phyloP scores from a whole-genome alignment of 2,113 vertebrate genomes.

The Okapia johnstoni region DNA sequence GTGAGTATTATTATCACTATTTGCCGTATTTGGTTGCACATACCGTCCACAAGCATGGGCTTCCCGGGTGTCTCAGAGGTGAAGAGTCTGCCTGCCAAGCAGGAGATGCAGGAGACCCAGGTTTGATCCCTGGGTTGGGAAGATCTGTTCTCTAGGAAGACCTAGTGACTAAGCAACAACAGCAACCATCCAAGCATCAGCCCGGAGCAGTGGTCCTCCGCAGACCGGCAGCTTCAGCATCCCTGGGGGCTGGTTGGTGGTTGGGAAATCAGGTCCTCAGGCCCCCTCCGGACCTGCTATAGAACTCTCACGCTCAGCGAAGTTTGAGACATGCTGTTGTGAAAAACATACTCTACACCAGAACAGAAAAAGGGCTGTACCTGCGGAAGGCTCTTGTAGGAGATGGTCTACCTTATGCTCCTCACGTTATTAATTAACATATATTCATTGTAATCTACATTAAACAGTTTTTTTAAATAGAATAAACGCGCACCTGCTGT shows the following conservation, averaged over 20 bases:
- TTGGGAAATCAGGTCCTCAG: neutral
- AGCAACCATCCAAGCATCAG: accelerated
- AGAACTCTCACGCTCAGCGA: neutral
- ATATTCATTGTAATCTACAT: neutral
- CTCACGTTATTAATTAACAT: accelerated
- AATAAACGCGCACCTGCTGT: accelerated
- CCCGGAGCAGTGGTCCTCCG: accelerated
- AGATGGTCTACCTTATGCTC: accelerated
- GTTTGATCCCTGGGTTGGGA: neutral
- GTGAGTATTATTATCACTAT: accelerated
- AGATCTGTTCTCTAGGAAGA: neutral
- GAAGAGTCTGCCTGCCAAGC: neutral
- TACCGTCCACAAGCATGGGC: accelerated
- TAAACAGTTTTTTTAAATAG: neutral
- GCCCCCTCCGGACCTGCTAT: neutral
- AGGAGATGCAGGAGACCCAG: neutral
- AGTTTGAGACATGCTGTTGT: neutral
- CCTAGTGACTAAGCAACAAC: neutral
- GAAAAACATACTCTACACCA: accelerated
- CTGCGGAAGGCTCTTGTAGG: accelerated
- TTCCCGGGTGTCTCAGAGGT: neutral
- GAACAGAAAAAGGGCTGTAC: accelerated
- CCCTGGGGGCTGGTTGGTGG: neutral
- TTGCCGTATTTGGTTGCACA: accelerated
- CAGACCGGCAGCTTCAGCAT: accelerated